A percentile compares a stretch with the other conserved stretches of the same genome.
These are phyloP conservation scores for Emys orbicularis DNA, from an alignment of 2,797 vertebrate genomes.

Conservation along the genomic window DNA sequence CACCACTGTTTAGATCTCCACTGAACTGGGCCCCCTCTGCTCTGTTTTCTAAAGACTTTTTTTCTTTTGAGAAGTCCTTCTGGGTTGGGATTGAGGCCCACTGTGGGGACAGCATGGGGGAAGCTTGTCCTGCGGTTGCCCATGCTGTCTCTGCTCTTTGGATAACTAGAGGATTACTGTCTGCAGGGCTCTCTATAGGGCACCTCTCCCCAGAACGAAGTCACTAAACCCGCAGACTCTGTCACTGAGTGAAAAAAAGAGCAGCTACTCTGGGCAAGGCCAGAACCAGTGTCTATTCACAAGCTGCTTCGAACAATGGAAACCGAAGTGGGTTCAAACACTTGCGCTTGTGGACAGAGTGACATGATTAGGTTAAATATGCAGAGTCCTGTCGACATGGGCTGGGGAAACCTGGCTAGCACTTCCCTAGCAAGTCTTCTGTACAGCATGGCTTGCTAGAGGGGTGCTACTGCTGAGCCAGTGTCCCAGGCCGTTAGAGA, in stretches of 20 bases:
- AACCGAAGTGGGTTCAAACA: not conserved
- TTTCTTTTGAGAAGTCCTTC: not conserved
- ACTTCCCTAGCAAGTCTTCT: not conserved
- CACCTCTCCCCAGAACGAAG: not conserved
- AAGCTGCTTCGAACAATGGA: not conserved
- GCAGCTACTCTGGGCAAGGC: not conserved
- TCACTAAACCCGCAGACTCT: conserved; percentile 2
- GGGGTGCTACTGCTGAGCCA: not conserved
- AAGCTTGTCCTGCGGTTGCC: not conserved
- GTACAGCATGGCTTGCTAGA: not conserved
- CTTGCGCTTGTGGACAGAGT: not conserved
- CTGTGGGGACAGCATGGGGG: not conserved
- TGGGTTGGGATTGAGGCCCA: not conserved
- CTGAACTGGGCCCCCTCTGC: fast-evolving
- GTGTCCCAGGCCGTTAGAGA: not conserved
- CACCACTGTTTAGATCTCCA: not conserved
- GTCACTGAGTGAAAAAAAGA: not conserved
- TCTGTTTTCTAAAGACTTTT: not conserved
- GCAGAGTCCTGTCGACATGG: not conserved
- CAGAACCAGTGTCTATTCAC: not conserved
- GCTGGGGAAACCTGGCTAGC: not conserved
- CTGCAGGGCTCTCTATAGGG: not conserved
- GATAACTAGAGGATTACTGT: not conserved
- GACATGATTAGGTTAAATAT: not conserved
- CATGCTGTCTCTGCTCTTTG: not conserved